Base-by-base conservation (phyloP, 1,140 invertebrate species). In the Octopus sinensis region DNA sequence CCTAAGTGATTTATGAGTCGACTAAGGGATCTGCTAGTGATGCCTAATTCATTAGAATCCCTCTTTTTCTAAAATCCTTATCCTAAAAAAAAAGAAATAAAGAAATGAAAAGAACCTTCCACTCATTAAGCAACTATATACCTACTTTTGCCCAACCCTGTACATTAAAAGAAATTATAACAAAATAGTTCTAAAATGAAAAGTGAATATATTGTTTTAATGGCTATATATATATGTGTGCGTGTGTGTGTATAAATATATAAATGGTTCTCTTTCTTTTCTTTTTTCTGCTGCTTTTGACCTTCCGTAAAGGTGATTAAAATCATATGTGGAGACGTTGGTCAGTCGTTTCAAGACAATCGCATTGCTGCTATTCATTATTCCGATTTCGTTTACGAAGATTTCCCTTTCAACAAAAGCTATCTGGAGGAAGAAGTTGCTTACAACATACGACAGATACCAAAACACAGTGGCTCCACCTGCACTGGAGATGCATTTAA, bases 281-380 rank as follows among this genome's bases (percentile, higher is more conserved):
- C 56, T 9, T 62, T 62, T 12, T 62, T 62, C 56, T 62, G 17
- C 17, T 62, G 9, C 56, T 12, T 73, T 73, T 73, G 30, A 43
- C 30, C 13, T 73, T 0, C 30, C 0, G 5, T 73, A n/a, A 13
- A 73, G 68, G 68, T 77, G n/a, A 17, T 77, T 53, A 77, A 53
- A 52, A 17, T 77, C 1, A 51, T 77, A 17, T 77, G 76, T 53
- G 52, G 52, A 6, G 30, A 51, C 43, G 43, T 77, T 51, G 76
- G 76, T 4, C 30, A 12, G 13, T 77, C 76, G 5, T 53, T 53
- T 13, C 76, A 52, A 17, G 52, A 77, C 6, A 77, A 77, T 17
- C 76, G 76, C 5, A 51, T 77, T 51, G 76, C 76, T 51, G 76
- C 76, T 6, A 77, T 77, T 0, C 76, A 77, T 53, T 77, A 30